Conservation (phyloP, 2,113 vertebrate genomes). For the Oryzias woworae region DNA sequence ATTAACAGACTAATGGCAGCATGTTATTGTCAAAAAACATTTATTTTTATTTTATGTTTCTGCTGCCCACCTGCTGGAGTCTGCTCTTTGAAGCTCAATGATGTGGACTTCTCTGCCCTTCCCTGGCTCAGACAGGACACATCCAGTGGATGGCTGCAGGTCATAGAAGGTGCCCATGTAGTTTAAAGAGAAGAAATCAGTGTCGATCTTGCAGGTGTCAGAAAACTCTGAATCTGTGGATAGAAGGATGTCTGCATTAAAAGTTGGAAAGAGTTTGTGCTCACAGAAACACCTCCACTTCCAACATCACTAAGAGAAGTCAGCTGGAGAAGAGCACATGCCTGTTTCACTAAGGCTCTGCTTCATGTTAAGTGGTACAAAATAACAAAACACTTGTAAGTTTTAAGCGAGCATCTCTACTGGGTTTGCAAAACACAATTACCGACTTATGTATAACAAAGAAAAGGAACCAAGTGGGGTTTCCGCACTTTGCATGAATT, state of each 20-base stretch:
- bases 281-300: too few relatives aligned
- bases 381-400: too few relatives aligned
- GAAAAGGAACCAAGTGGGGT: too few relatives aligned
- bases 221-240: conserved; percentile 86
- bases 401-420: too few relatives aligned
- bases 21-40: conserved; percentile 46
- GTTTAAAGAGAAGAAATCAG: conserved; percentile 94
- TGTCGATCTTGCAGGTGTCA: conserved; percentile 87
- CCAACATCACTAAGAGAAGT: too few relatives aligned
- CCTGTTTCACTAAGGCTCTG: too few relatives aligned
- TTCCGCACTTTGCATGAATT: too few relatives aligned
- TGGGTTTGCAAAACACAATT: too few relatives aligned
- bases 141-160: conserved; percentile 86
- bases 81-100: conserved; percentile 91
- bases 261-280: neutral
- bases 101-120: conserved; percentile 88
- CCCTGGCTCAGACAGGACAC: conserved; percentile 78
- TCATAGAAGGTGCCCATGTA: conserved; percentile 92
- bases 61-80: conserved; percentile 88
- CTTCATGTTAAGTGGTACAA: too few relatives aligned
- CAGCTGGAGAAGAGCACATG: too few relatives aligned
- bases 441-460: too few relatives aligned
- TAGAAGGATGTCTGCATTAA: conserved; percentile 29
- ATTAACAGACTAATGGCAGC: conserved; percentile 52
- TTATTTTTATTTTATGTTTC: conserved; percentile 21